phyloP scores from a whole-genome alignment of 2,888 invertebrate genomes.

The Ferdinandea cuprea region DNA sequence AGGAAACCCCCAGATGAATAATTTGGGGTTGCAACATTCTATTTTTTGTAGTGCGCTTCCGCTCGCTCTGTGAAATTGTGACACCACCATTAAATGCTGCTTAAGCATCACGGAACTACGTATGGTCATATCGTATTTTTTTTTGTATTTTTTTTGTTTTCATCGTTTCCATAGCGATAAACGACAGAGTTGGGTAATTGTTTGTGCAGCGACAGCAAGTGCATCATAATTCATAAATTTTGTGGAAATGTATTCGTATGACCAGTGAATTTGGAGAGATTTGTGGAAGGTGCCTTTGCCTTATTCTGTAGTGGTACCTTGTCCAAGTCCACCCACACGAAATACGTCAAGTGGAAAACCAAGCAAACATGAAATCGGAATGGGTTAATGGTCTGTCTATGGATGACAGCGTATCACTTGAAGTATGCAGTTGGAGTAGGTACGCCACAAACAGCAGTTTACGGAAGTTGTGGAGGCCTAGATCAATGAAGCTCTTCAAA shows the following conservation, averaged over 20 bases:
- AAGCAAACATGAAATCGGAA: background rate
- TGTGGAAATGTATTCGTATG: conserved; percentile 17
- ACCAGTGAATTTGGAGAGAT: background rate
- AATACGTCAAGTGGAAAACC: background rate
- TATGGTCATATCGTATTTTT: too few species aligned
- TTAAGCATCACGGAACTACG: too few species aligned
- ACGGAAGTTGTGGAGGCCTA: background rate
- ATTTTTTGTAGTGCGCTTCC: conserved; percentile 49
- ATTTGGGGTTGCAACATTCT: conserved; percentile 3
- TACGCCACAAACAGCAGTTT: background rate
- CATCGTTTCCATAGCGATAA: conserved; percentile 45
- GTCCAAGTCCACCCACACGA: conserved; percentile 12
- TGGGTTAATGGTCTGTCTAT: background rate
- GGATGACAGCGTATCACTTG: background rate
- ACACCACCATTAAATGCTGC: too few species aligned
- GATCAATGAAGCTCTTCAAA: background rate
- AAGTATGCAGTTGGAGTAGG: background rate
- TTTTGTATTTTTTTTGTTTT: background rate
- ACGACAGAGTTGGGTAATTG: conserved; percentile 23
- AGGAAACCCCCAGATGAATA: conserved; percentile 15
- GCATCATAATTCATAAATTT: conserved; percentile 12
- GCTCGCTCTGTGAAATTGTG: conserved; percentile 34
- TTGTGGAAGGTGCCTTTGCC: background rate
- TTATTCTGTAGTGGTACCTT: background rate
- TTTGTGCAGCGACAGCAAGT: background rate